Percentiles rank a stretch among this genome's conserved stretches.
phyloP scores from a whole-genome alignment of 2,888 invertebrate species.

The Himalopsyche japonica region DNA sequence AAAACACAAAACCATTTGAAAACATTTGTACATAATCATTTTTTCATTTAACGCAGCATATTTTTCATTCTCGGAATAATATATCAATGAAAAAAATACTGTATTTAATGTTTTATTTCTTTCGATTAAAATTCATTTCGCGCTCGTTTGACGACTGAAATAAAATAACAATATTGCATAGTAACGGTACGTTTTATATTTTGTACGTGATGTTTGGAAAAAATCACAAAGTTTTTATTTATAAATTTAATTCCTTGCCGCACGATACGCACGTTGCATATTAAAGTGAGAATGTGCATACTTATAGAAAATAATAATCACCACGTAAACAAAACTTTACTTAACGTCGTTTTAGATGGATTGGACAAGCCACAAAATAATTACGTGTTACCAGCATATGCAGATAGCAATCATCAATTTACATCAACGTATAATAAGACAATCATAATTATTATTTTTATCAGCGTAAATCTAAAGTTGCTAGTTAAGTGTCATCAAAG shows the following conservation, averaged over 20 bases:
- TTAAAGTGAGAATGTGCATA: not conserved
- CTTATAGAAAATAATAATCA: not conserved
- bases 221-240: not conserved
- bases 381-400: not conserved
- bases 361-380: not conserved
- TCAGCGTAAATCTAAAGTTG: too few relatives aligned
- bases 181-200: not conserved
- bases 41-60: too few relatives aligned
- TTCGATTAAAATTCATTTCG: not conserved
- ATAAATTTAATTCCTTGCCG: not conserved
- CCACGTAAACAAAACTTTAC: not conserved
- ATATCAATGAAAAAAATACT: not conserved
- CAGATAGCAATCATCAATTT: not conserved
- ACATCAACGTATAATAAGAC: not conserved
- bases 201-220: not conserved
- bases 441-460: too few relatives aligned
- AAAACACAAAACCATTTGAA: too few relatives aligned
- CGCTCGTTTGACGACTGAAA: not conserved
- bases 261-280: not conserved
- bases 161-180: not conserved
- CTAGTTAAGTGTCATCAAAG: too few relatives aligned
- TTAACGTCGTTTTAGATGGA: not conserved
- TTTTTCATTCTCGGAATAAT: not conserved
- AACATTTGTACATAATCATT: too few relatives aligned
- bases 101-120: not conserved